Conservation (phyloP, 2,888 invertebrate genomes). For the Meghimatium bilineatum region DNA sequence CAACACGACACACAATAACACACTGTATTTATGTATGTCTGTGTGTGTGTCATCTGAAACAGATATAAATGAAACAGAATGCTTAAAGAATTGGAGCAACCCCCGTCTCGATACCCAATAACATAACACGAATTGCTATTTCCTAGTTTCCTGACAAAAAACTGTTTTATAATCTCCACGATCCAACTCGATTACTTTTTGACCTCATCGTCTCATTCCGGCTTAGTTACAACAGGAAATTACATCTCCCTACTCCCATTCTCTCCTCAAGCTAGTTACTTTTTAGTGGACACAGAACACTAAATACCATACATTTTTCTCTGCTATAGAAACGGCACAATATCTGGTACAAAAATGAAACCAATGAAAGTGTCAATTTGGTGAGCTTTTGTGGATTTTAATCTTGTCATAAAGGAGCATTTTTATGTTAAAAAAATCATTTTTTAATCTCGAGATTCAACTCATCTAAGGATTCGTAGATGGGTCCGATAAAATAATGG, state of each 20-base stretch:
- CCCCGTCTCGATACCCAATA: background rate
- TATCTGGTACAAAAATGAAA: background rate
- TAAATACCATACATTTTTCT: background rate
- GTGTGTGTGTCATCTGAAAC: too few species aligned
- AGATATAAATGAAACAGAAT: too few species aligned
- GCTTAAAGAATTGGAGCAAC: too few species aligned
- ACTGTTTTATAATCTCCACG: background rate
- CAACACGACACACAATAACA: too few species aligned
- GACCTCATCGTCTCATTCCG: constrained; percentile 6
- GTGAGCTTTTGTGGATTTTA: background rate
- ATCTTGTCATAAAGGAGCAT: background rate
- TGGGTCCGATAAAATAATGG: background rate
- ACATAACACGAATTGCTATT: background rate
- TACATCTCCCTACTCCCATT: background rate
- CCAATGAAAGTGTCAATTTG: background rate
- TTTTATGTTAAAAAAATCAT: background rate
- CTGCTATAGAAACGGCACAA: background rate
- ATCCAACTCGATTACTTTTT: background rate
- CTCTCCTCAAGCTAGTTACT: background rate
- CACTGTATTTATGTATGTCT: too few species aligned
- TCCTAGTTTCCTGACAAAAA: background rate
- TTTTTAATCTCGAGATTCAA: background rate
- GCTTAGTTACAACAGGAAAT: constrained; percentile 29
- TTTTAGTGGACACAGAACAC: background rate
- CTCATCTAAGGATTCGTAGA: background rate